Conservation (phyloP, 2,888 invertebrate species). For the Tanypteryx hageni region DNA sequence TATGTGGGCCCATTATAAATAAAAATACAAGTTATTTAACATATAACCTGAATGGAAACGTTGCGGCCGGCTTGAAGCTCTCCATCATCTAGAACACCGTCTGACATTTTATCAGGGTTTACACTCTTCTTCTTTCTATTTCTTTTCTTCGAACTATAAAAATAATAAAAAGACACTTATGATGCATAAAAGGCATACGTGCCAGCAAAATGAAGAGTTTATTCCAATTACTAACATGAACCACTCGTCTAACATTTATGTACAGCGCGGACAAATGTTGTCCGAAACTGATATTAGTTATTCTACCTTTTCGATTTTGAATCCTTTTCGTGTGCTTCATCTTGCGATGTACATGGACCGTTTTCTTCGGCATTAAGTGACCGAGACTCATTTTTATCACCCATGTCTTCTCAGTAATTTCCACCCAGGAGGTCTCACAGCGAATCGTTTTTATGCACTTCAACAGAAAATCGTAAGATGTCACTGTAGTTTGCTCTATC, state of each 20-base stretch:
- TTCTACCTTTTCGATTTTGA: slow-evolving; percentile 76
- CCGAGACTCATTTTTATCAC: slow-evolving; percentile 51
- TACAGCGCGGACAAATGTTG: background rate
- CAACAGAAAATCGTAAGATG: slow-evolving; percentile 22
- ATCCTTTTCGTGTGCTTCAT: slow-evolving; percentile 76
- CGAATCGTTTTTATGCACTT: slow-evolving; percentile 40
- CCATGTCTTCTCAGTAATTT: slow-evolving; percentile 52
- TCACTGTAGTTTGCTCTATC: background rate
- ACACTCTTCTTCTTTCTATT: slow-evolving; percentile 73
- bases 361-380: slow-evolving; percentile 57
- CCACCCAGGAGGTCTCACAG: slow-evolving; percentile 46
- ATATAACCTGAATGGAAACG: slow-evolving; percentile 78
- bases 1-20: background rate
- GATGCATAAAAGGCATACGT: background rate
- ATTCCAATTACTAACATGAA: background rate
- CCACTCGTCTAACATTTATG: background rate
- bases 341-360: slow-evolving; percentile 67
- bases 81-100: slow-evolving; percentile 72
- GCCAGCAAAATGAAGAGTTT: background rate
- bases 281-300: background rate
- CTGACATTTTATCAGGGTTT: slow-evolving; percentile 70
- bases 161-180: slow-evolving; percentile 64
- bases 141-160: slow-evolving; percentile 76
- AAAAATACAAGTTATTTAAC: background rate
- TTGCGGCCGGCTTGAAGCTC: slow-evolving; percentile 75